Base-by-base conservation (phyloP, 1,140 invertebrate genomes). In the Dinothrombium tinctorium region DNA sequence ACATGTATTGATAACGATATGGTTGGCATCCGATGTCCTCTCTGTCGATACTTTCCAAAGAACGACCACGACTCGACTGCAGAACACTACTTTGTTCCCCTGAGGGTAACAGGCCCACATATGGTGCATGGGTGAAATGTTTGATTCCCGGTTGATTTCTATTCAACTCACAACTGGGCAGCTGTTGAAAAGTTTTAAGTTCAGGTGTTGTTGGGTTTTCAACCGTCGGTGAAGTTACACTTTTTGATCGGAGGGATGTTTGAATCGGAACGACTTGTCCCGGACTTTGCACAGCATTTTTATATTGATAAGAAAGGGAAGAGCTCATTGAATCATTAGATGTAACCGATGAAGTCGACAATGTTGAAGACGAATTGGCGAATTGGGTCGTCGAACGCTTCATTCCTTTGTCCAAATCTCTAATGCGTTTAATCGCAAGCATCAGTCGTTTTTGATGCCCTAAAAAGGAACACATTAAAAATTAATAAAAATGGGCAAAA, bases 401-500 rank as follows among this genome's bases (percentile, higher is more conserved):
- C 6, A 40, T 23, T 19, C 31, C 31, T 24, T 47, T 50, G 6
- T 39, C 37, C 14, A 51, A 42, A 56, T 92, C 82, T 60, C 95
- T 94, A 12, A 96, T 73, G 59, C 87, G 69, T 58, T 96, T 95
- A 49, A 96, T 92, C 40, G 89, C 90, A 49, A 98, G 62, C 50
- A 90, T 72, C 47, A 98, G 77, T 63, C 94, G 89, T 67, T 99
- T 99, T 60, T 98, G 90, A 59, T 98, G 92, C 20, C 92, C 92
- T 53, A 84, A 59, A 53, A 76, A 72, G n/a, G n/a, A n/a, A 28
- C 7, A 28, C 7, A 28, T 7, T 28, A 28, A 28, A 28, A 28
- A 28, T 28, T 8, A 28, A 28, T 28, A 28, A 28, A 28, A 28
- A 28, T 28, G n/a, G 26, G 7, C 26, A n/a, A 28, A 28, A 28